Percentiles rank a stretch among this genome's conserved stretches.
These are phyloP conservation scores for Coecobrya sp. DNA, from an alignment of 2,888 invertebrate species.

Conservation along the genomic window DNA sequence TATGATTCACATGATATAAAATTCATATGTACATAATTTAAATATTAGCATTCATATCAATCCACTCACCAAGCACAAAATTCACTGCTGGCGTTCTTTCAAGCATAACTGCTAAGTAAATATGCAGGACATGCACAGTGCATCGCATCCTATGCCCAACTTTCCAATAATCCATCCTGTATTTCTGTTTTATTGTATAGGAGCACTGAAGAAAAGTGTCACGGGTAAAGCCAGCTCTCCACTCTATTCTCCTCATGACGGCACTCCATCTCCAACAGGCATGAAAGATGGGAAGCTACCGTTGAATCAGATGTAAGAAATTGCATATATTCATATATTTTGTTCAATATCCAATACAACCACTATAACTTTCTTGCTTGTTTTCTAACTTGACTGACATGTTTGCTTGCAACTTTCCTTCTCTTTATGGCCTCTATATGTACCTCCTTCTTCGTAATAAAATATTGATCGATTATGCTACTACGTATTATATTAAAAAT, in stretches of 20 bases:
- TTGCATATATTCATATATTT: neutral
- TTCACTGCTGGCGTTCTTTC: neutral
- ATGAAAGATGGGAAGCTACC: constrained; percentile 86
- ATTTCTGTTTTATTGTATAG: constrained; percentile 65
- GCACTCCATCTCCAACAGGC: constrained; percentile 81
- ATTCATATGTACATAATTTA: neutral
- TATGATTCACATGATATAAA: too few relatives aligned
- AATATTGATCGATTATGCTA: constrained; percentile 3
- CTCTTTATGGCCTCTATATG: neutral
- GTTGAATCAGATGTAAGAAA: constrained; percentile 85
- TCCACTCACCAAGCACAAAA: too few relatives aligned
- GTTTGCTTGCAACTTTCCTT: constrained; percentile 2
- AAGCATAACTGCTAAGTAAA: neutral
- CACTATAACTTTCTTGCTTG: constrained; percentile 1
- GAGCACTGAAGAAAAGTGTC: constrained; percentile 86
- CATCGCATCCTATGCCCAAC: neutral
- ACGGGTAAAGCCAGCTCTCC: constrained; percentile 84
- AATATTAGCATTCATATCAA: too few relatives aligned
- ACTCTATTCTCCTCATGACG: constrained; percentile 85
- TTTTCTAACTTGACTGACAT: constrained; percentile 35
- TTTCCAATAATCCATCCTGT: neutral
- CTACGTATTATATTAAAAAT: neutral
- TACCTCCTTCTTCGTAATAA: constrained; percentile 2
- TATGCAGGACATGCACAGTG: too few relatives aligned
- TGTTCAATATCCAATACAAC: neutral